Percentiles rank a stretch among this genome's conserved stretches.
These are phyloP conservation scores for Phenganax marumi DNA, from an alignment of 92 coral and sea anemone genomes.

Conservation along the genomic window DNA sequence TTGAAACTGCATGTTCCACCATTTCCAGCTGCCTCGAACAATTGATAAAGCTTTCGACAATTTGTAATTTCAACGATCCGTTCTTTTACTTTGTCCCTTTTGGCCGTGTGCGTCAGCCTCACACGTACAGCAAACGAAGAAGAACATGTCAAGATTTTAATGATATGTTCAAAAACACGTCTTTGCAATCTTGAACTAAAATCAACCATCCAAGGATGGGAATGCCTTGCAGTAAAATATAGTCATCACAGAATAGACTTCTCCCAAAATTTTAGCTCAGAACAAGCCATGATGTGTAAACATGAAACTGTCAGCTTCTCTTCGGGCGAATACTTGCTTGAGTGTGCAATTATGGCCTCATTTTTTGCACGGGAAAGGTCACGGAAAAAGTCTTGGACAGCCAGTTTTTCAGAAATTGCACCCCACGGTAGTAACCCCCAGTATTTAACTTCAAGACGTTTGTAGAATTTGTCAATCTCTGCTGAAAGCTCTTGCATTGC, in stretches of 20 bases:
- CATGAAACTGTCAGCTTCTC: no score
- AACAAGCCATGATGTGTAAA: constrained; percentile 55
- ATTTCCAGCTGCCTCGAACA: constrained; percentile 30
- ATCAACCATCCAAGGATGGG: constrained; percentile 55
- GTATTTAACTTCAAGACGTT: no score
- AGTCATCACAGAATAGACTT: constrained; percentile 44
- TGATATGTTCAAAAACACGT: constrained; percentile 49
- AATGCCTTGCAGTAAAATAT: constrained; percentile 49
- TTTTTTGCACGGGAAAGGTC: no score
- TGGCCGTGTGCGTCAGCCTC: constrained; percentile 20
- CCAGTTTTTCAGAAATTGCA: no score
- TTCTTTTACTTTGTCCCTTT: constrained; percentile 32
- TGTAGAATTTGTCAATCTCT: no score
- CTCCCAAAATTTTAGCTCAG: constrained; percentile 55
- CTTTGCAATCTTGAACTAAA: constrained; percentile 43
- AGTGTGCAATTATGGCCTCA: no score
- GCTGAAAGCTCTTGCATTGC: no score
- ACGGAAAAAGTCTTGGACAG: no score
- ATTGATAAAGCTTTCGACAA: no score
- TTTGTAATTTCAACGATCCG: constrained; percentile 36
- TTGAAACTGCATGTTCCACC: constrained; percentile 42
- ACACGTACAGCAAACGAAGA: constrained; percentile 51
- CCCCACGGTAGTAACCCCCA: no score
- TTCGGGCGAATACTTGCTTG: no score
- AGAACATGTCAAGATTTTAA: constrained; percentile 46